Percentiles rank a stretch among this genome's conserved stretches.
Evolutionary conservation across 2,888 invertebrate genomes (phyloP).

Genomic region (Galeopsomyia nigrocyanea): DNA sequence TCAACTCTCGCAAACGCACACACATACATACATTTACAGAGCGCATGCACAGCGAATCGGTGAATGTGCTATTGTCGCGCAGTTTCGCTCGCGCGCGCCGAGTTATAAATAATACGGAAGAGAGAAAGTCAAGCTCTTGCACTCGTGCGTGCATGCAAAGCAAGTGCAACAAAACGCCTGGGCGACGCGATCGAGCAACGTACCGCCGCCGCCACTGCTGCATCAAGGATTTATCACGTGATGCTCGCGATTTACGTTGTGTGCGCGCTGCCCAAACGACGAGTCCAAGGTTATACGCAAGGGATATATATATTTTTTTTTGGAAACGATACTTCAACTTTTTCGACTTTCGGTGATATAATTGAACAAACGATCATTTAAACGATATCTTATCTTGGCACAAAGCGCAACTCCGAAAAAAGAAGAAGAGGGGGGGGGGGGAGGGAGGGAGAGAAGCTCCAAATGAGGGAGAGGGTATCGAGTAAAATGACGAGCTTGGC

Average conservation of each 20-base stretch:
- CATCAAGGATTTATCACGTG: constrained; percentile 43
- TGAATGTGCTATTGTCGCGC: constrained; percentile 35
- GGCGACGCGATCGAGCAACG: background rate
- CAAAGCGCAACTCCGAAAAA: background rate
- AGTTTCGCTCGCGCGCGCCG: constrained; percentile 18
- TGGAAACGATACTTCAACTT: background rate
- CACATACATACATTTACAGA: background rate
- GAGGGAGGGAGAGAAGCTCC: background rate
- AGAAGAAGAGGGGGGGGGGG: background rate
- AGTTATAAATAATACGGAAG: constrained; percentile 43
- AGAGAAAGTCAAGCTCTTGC: constrained; percentile 21
- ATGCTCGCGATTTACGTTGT: constrained; percentile 24
- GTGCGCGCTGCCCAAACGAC: constrained; percentile 21
- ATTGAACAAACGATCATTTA: no score
- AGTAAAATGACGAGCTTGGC: constrained; percentile 46
- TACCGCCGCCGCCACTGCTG: no score
- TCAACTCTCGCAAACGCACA: background rate
- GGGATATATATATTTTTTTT: constrained; percentile 34
- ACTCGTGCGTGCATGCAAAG: background rate
- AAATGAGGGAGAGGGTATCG: constrained; percentile 31
- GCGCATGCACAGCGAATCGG: constrained; percentile 13
- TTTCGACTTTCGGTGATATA: background rate
- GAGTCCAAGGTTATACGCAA: constrained; percentile 12
- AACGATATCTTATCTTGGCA: background rate
- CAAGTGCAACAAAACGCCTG: constrained; percentile 44